phyloP scores from a whole-genome alignment of 2,113 vertebrate genomes.

The Apeltes quadracus region DNA sequence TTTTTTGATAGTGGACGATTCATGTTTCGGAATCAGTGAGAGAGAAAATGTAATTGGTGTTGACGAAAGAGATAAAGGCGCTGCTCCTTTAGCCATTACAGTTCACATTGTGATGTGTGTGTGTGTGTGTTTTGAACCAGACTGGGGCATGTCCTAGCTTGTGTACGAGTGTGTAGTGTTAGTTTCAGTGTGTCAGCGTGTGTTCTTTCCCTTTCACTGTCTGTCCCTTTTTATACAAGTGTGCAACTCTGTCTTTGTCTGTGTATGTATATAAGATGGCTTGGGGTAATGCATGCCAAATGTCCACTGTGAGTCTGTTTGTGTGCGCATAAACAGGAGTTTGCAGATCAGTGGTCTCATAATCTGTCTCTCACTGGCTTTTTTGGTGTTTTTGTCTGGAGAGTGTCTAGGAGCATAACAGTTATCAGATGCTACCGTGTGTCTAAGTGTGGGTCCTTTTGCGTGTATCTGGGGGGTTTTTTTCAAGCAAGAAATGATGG shows the following conservation, averaged over 20 bases:
- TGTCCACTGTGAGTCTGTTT: constrained; percentile 16
- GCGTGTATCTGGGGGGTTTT: constrained; percentile 3
- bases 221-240: constrained; percentile 25
- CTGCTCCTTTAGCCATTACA: constrained; percentile 46
- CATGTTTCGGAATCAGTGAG: constrained; percentile 48
- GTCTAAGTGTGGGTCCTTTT: neutral
- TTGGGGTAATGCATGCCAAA: constrained; percentile 29
- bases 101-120: constrained; percentile 38
- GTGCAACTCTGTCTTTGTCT: neutral
- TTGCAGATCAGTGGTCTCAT: neutral
- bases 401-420: constrained; percentile 7
- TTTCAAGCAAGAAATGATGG: neutral
- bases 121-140: neutral
- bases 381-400: constrained; percentile 1
- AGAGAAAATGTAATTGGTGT: constrained; percentile 51
- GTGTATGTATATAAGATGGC: neutral
- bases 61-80: constrained; percentile 51
- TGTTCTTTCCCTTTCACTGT: constrained; percentile 6
- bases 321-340: neutral
- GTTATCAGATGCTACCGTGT: constrained; percentile 28
- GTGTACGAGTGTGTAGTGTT: constrained; percentile 7
- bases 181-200: constrained; percentile 4
- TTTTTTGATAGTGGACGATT: constrained; percentile 44
- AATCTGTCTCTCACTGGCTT: constrained; percentile 26
- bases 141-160: neutral